These are phyloP conservation scores for Lordiphosa fenestrarum DNA, from an alignment of 2,888 invertebrate species.

Conservation along the genomic window DNA sequence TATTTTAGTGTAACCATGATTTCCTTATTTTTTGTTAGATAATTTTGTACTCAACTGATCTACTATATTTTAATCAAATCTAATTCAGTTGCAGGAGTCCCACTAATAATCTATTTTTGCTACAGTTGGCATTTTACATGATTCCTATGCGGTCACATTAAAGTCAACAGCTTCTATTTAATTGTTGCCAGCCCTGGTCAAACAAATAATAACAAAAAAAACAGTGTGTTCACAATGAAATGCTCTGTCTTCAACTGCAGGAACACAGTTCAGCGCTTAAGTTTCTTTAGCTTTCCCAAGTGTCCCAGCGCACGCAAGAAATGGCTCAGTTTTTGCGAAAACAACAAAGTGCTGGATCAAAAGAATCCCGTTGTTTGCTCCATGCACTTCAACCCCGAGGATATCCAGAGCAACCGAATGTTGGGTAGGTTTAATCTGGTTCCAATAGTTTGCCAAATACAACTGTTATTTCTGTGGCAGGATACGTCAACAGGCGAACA, in stretches of 20 bases:
- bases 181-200: not conserved
- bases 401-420: not conserved
- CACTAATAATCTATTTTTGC: no score
- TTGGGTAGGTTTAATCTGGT: not conserved
- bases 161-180: no score
- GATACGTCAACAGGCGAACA: conserved; percentile 52
- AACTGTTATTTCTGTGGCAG: conserved; percentile 12
- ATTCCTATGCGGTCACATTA: no score
- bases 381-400: conserved; percentile 2
- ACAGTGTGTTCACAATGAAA: not conserved
- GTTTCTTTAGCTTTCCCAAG: conserved; percentile 9
- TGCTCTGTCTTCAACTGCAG: not conserved
- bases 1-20: no score
- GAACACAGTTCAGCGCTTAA: not conserved
- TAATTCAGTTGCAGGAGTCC: no score
- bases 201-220: not conserved
- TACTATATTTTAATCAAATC: no score
- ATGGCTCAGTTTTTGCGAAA: conserved; percentile 7
- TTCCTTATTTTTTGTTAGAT: no score
- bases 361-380: conserved; percentile 6
- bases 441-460: not conserved
- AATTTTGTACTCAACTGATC: no score
- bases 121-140: no score
- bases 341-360: conserved; percentile 3
- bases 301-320: conserved; percentile 1